Conservation (phyloP, 2,113 vertebrate species). For the Vimba vimba region DNA sequence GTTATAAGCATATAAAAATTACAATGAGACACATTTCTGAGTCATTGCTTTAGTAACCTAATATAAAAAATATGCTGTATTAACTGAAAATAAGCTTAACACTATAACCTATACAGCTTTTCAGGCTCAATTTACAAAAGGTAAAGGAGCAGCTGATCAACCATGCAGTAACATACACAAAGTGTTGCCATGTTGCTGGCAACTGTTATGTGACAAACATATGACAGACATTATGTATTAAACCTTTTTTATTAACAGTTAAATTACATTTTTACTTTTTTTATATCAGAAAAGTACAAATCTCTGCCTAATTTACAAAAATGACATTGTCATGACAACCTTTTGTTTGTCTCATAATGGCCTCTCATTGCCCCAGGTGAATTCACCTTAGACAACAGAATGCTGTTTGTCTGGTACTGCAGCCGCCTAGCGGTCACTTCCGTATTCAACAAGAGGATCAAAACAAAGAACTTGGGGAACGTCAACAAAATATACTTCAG, state of each 20-base stretch:
- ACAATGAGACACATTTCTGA: neutral
- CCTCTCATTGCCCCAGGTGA: constrained; percentile 7
- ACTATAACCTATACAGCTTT: neutral
- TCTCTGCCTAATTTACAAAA: neutral
- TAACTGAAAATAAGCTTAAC: neutral
- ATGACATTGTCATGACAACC: constrained; percentile 3
- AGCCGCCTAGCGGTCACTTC: constrained; percentile 38
- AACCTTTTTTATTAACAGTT: neutral
- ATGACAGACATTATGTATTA: neutral
- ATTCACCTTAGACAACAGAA: constrained; percentile 25
- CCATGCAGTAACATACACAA: neutral
- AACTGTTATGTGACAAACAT: neutral
- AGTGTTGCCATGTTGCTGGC: neutral
- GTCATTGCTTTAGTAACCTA: neutral
- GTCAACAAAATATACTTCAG: neutral
- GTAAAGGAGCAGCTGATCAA: neutral
- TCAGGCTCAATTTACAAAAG: neutral
- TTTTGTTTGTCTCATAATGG: constrained; percentile 18
- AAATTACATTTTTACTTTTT: neutral
- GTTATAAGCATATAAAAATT: neutral
- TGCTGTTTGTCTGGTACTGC: neutral
- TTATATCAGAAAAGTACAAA: neutral
- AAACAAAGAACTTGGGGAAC: constrained; percentile 41
- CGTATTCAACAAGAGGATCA: neutral
- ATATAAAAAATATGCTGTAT: neutral